Percentiles rank a stretch among this genome's conserved stretches.
phyloP scores from a whole-genome alignment of 2,888 invertebrate genomes.

The Phyllotreta striolata region DNA sequence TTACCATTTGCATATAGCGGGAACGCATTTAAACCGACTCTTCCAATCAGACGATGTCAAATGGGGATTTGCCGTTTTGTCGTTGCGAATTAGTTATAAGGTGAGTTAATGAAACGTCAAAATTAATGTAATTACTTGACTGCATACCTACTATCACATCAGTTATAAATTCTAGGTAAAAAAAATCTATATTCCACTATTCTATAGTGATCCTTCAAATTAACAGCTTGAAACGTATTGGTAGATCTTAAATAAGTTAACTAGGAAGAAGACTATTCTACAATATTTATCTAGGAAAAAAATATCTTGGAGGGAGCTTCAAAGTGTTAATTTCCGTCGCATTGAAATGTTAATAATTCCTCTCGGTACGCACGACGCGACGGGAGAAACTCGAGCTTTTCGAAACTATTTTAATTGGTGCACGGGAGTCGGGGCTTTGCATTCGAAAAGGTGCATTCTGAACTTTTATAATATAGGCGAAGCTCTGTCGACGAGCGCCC shows the following conservation, averaged over 20 bases:
- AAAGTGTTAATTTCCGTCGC: constrained; percentile 30
- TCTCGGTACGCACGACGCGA: not conserved
- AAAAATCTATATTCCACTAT: too few species aligned
- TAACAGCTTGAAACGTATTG: too few species aligned
- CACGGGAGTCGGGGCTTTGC: not conserved
- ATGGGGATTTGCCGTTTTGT: constrained; percentile 27
- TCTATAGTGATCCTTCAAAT: too few species aligned
- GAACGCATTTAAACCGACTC: constrained; percentile 28
- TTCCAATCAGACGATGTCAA: constrained; percentile 30
- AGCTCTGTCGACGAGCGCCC: constrained; percentile 1
- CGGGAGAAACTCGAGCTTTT: constrained; percentile 8
- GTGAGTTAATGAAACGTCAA: not conserved
- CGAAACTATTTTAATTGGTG: constrained; percentile 15
- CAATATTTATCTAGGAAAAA: too few species aligned
- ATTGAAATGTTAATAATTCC: constrained; percentile 38
- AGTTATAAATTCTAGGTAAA: too few species aligned
- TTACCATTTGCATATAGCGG: constrained; percentile 38
- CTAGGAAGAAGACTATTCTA: too few species aligned
- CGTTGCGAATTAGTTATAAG: constrained; percentile 27
- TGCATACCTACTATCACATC: too few species aligned
- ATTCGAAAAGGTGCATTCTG: constrained; percentile 14
- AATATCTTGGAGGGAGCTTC: too few species aligned
- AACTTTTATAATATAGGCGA: constrained; percentile 11
- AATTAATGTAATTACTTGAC: too few species aligned
- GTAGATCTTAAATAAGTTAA: too few species aligned